phyloP scores from a whole-genome alignment of 1,140 invertebrate genomes.

The Dicyema japonicum region DNA sequence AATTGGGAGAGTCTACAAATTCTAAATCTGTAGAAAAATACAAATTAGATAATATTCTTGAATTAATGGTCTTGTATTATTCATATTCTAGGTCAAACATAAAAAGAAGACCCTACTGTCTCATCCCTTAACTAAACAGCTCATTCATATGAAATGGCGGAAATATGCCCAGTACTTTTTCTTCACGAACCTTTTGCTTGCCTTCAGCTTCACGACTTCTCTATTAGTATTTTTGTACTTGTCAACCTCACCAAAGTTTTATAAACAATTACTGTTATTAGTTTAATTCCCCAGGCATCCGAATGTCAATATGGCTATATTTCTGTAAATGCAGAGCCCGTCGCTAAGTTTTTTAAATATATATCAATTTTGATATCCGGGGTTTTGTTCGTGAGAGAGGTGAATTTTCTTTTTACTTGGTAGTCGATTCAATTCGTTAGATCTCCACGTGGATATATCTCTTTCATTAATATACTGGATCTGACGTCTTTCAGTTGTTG shows the following conservation, averaged over 20 bases:
- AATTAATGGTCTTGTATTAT: no score
- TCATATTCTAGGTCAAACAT: no score
- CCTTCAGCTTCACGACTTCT: constrained; percentile 21
- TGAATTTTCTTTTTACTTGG: background rate
- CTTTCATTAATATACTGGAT: constrained; percentile 22
- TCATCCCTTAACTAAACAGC: constrained; percentile 21
- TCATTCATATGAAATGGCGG: constrained; percentile 24
- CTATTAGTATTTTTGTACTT: constrained; percentile 16
- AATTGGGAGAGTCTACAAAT: no score
- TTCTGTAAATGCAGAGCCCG: no score
- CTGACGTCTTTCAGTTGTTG: constrained; percentile 21
- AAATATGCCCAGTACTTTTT: constrained; percentile 21
- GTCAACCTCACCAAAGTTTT: no score
- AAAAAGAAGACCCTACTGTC: constrained; percentile 16
- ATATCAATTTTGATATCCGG: background rate
- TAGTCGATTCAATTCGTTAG: constrained; percentile 1
- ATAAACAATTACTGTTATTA: no score
- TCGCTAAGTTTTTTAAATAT: background rate
- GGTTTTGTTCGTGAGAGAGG: background rate
- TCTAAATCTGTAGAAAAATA: no score
- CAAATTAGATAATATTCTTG: no score
- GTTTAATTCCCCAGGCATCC: no score
- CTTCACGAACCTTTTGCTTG: constrained; percentile 22
- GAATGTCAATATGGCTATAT: no score
- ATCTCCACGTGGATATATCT: constrained; percentile 15